Conservation (phyloP, 2,797 vertebrate species). For the Coluber constrictor region DNA sequence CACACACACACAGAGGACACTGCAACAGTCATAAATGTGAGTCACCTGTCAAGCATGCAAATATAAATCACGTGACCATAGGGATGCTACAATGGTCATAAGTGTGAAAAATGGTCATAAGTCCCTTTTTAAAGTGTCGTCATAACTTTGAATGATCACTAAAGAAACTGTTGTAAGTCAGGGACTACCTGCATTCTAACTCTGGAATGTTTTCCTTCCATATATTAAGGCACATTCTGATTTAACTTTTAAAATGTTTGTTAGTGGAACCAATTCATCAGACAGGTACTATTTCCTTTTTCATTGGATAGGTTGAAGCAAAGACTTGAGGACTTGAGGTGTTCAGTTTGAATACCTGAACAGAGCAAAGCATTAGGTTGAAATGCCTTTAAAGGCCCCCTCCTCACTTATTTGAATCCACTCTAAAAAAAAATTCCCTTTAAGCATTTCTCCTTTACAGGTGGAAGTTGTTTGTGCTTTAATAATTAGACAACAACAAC, state of each 20-base stretch:
- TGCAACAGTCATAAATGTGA: no score
- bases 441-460: neutral
- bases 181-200: no score
- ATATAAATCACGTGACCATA: no score
- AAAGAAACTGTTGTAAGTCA: no score
- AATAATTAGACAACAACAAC: neutral
- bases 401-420: neutral
- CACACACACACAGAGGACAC: accelerated
- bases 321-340: neutral
- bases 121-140: no score
- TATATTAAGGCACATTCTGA: neutral
- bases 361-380: neutral
- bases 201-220: no score
- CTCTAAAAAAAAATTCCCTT: accelerated
- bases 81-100: no score
- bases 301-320: neutral
- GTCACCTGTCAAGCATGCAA: no score
- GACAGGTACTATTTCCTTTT: neutral
- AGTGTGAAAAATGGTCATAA: no score
- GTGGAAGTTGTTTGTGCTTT: neutral
- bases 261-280: neutral
- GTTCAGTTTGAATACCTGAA: neutral
- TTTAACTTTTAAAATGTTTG: neutral
- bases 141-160: no score
- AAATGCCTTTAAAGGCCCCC: neutral